Percentiles rank a stretch among this genome's conserved stretches.
phyloP scores from a whole-genome alignment of 2,797 vertebrate species.

The Falco peregrinus region DNA sequence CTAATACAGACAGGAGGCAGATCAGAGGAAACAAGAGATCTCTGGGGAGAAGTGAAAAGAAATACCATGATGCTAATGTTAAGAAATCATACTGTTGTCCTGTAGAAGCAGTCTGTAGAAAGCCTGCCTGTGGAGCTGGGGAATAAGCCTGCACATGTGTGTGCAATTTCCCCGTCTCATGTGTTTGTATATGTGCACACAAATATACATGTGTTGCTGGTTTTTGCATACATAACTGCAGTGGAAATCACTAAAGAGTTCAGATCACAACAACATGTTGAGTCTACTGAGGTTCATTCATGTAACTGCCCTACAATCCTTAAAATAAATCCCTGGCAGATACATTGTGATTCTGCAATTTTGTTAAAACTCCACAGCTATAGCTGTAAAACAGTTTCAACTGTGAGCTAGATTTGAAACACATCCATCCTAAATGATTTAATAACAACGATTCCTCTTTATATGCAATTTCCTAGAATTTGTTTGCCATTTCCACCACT shows the following conservation, averaged over 20 bases:
- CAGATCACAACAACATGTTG: conserved; percentile 7
- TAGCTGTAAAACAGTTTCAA: conserved; percentile 50
- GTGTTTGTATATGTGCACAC: neutral
- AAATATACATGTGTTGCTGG: neutral
- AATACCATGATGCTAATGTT: neutral
- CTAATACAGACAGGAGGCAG: neutral
- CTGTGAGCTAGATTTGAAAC: conserved; percentile 61
- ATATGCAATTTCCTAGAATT: conserved; percentile 54
- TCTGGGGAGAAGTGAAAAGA: neutral
- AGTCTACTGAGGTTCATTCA: conserved; percentile 15
- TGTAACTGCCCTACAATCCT: neutral
- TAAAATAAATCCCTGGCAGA: conserved; percentile 47
- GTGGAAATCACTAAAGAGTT: neutral
- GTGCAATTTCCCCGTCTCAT: neutral
- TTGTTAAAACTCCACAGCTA: conserved; percentile 27
- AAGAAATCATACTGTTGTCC: neutral
- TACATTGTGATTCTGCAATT: neutral
- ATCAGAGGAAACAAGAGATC: conserved; percentile 22
- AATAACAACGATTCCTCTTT: conserved; percentile 43
- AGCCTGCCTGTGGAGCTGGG: neutral
- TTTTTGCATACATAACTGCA: neutral
- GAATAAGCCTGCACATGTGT: neutral
- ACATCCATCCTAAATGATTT: conserved; percentile 47
- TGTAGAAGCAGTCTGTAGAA: neutral
- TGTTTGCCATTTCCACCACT: conserved; percentile 58